phyloP scores from a whole-genome alignment of 2,797 vertebrate genomes.

The Miichthys miiuy region DNA sequence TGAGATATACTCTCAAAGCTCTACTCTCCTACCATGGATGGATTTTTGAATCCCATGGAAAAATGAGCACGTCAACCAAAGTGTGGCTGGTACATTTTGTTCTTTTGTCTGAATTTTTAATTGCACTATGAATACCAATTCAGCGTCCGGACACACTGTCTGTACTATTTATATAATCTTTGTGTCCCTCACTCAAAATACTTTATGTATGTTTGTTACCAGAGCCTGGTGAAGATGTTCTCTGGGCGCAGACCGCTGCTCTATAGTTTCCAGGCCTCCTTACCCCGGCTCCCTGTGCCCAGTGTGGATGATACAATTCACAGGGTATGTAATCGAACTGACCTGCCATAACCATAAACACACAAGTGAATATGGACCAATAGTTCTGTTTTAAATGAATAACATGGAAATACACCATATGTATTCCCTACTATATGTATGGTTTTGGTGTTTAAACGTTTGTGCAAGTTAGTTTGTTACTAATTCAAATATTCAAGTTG shows the following conservation, averaged over 20 bases:
- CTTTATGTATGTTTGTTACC: conserved; percentile 39
- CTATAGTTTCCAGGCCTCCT: conserved; percentile 95
- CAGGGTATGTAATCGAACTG: conserved; percentile 81
- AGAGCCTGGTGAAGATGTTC: conserved; percentile 89
- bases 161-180: neutral
- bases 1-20: conserved; percentile 89
- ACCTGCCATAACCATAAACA: conserved; percentile 1
- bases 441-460: neutral
- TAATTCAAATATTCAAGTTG: too few species aligned
- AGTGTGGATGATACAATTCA: conserved; percentile 88
- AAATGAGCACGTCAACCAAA: conserved; percentile 87
- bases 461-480: too few species aligned
- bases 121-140: neutral
- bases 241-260: conserved; percentile 91
- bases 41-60: conserved; percentile 95
- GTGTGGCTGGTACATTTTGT: conserved; percentile 89
- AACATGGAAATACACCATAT: neutral
- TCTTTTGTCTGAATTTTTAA: neutral
- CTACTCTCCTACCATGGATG: conserved; percentile 95
- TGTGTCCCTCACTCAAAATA: neutral
- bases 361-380: neutral
- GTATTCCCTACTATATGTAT: neutral
- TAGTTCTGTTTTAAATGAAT: neutral
- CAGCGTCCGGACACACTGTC: neutral
- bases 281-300: conserved; percentile 93